A percentile compares a stretch with the other conserved stretches of the same genome.
phyloP scores from a whole-genome alignment of 2,888 invertebrate species.

The Yponomeuta sedellus region DNA sequence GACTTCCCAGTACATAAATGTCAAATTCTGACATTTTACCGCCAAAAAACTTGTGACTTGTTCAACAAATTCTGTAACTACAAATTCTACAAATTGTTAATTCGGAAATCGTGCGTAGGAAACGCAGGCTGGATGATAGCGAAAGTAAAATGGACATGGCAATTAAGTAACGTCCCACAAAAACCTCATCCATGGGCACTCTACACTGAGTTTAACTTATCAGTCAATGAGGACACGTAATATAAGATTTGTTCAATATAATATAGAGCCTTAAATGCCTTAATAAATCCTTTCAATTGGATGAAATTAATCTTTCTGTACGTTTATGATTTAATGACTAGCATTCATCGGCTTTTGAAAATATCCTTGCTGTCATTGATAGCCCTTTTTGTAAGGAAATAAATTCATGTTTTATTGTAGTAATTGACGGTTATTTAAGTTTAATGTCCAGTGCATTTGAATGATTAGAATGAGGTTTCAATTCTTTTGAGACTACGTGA shows the following conservation, averaged over 20 bases:
- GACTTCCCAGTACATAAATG: no score
- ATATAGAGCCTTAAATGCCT: slow-evolving; percentile 1
- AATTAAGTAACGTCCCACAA: no score
- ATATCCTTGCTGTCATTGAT: slow-evolving; percentile 6
- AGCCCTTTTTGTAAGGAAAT: neutral
- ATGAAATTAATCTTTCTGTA: slow-evolving; percentile 12
- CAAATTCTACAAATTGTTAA: no score
- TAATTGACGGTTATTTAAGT: slow-evolving; percentile 5
- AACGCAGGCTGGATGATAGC: no score
- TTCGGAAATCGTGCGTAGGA: no score
- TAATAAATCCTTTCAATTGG: slow-evolving; percentile 13
- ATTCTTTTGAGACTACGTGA: no score
- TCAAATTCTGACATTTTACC: no score
- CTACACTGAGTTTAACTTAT: slow-evolving; percentile 4
- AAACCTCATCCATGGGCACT: neutral
- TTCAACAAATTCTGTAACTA: no score
- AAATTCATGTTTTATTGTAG: neutral
- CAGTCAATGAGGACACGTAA: slow-evolving; percentile 6
- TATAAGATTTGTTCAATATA: slow-evolving; percentile 5
- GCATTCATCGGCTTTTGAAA: slow-evolving; percentile 13
- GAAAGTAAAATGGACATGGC: no score
- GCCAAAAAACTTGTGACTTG: no score
- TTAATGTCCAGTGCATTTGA: neutral
- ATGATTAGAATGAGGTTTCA: neutral
- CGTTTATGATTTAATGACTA: slow-evolving; percentile 16